Evolutionary conservation across 2,113 vertebrate species (phyloP).

Genomic region (Corapipo altera): DNA sequence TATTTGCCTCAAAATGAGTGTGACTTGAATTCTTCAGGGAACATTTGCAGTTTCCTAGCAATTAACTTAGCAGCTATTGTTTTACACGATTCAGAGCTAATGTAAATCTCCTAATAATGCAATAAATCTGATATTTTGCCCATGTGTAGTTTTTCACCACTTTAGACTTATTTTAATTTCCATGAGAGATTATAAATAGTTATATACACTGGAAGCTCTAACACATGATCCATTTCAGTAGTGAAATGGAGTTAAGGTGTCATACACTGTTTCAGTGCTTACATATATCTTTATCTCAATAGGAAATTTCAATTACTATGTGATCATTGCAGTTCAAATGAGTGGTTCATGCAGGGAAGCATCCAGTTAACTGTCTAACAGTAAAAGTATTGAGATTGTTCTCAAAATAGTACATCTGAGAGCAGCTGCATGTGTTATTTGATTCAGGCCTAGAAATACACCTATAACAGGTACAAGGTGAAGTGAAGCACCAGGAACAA

Average conservation of each 20-base stretch:
- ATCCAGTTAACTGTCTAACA: neutral
- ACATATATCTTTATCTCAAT: slow-evolving; percentile 1
- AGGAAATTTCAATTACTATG: neutral
- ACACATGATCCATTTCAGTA: neutral
- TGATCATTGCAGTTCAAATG: neutral
- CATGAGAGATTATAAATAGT: neutral
- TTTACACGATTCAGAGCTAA: neutral
- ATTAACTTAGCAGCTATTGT: neutral
- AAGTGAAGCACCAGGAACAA: neutral
- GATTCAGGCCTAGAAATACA: neutral
- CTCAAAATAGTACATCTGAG: neutral
- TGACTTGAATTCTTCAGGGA: neutral
- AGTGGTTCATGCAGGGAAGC: neutral
- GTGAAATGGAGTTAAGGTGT: neutral
- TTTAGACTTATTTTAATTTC: neutral
- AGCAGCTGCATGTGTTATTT: neutral
- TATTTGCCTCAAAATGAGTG: neutral
- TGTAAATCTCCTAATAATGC: neutral
- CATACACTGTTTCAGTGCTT: neutral
- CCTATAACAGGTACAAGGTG: neutral
- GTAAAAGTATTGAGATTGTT: neutral
- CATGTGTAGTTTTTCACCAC: neutral
- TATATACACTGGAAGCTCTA: neutral
- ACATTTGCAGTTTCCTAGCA: neutral
- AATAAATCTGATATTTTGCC: neutral